A percentile compares a stretch with the other conserved stretches of the same genome.
Evolutionary conservation across 2,113 vertebrate genomes (phyloP).

Genomic region (Romanogobio albipinnatus): DNA sequence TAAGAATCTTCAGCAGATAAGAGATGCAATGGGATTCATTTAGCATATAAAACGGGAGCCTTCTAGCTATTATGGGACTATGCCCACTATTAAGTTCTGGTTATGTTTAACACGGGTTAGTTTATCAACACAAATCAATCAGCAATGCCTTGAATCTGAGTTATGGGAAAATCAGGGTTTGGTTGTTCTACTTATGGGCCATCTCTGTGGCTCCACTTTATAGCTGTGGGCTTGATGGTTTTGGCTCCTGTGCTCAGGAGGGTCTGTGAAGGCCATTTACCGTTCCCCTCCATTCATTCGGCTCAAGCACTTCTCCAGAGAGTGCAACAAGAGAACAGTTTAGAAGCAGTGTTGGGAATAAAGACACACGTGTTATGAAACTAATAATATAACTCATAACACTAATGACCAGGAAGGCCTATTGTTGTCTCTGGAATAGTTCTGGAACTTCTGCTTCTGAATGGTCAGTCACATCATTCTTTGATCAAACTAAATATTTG

Average conservation of each 20-base stretch:
- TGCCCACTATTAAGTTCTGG: neutral
- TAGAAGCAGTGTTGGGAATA: slow-evolving; percentile 10
- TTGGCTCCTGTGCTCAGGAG: neutral
- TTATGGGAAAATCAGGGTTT: slow-evolving; percentile 29
- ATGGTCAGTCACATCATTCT: neutral
- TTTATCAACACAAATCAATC: slow-evolving; percentile 22
- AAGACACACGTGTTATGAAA: neutral
- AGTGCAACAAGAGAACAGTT: slow-evolving; percentile 6
- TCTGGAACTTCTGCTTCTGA: neutral
- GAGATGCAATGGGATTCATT: neutral
- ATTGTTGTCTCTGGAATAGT: neutral
- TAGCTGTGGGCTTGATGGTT: slow-evolving; percentile 22
- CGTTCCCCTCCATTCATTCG: slow-evolving; percentile 14
- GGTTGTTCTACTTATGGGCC: slow-evolving; percentile 16
- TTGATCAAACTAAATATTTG: neutral
- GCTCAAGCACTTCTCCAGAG: slow-evolving; percentile 12
- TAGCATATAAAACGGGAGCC: neutral
- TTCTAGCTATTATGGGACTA: neutral
- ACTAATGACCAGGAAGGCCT: neutral
- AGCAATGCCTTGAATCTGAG: neutral
- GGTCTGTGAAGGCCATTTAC: slow-evolving; percentile 35
- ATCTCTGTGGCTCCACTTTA: slow-evolving; percentile 20
- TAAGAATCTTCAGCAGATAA: neutral
- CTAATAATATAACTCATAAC: neutral
- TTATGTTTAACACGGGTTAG: neutral